phyloP scores from a whole-genome alignment of 1,140 invertebrate genomes.

The Anoplolepis gracilipes region DNA sequence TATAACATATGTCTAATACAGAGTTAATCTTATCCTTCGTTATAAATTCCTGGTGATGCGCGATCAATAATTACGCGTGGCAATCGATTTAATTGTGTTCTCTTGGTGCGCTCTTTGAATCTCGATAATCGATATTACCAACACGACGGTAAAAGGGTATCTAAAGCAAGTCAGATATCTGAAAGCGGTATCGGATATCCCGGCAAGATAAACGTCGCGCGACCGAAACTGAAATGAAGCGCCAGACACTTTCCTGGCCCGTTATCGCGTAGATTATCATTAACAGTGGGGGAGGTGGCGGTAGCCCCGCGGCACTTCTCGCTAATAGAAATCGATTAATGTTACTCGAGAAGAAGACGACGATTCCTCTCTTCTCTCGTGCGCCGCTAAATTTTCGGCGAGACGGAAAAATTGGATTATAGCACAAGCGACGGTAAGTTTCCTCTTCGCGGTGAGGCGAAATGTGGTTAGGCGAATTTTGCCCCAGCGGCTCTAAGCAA shows the following conservation, averaged over 20 bases:
- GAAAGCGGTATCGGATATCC: conserved; percentile 16
- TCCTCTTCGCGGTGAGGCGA: background rate
- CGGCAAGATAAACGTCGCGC: conserved; percentile 43
- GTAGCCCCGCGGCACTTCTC: conserved; percentile 16
- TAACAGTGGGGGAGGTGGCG: conserved; percentile 17
- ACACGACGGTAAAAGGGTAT: background rate
- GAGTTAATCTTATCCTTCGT: background rate
- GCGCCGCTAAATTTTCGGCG: conserved; percentile 51
- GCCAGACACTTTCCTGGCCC: conserved; percentile 29
- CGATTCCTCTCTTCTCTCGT: conserved; percentile 1
- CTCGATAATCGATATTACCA: conserved; percentile 8
- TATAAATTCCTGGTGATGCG: background rate
- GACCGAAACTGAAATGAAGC: conserved; percentile 33
- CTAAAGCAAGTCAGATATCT: background rate
- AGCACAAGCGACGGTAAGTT: background rate
- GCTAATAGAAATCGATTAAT: conserved; percentile 61
- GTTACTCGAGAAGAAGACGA: background rate
- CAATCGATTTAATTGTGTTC: conserved; percentile 2
- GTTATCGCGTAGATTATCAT: conserved; percentile 49
- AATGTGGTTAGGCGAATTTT: conserved; percentile 13
- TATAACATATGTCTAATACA: background rate
- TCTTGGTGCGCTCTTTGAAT: background rate
- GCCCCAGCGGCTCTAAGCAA: background rate
- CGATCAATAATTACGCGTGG: background rate
- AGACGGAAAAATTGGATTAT: conserved; percentile 56